These are phyloP conservation scores for Gonocerus acuteangulatus DNA, from an alignment of 2,888 invertebrate genomes.

Conservation along the genomic window DNA sequence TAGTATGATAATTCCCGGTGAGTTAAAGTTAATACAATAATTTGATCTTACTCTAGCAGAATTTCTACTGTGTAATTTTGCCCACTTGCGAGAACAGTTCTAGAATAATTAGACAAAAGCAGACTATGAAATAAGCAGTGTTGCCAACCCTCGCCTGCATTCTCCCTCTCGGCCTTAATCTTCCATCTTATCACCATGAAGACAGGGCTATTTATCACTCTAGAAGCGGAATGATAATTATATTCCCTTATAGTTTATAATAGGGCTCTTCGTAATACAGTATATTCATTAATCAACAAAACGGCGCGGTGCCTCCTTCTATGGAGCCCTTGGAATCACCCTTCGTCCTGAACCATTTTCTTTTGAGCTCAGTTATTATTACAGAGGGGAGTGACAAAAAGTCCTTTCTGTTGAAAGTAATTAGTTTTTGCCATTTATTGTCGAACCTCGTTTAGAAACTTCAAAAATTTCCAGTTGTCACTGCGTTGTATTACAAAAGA, in stretches of 20 bases:
- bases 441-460: background rate
- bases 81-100: no score
- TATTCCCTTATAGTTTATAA: conserved; percentile 17
- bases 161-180: no score
- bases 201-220: conserved; percentile 6
- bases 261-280: conserved; percentile 8
- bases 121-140: no score
- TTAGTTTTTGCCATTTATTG: conserved; percentile 15
- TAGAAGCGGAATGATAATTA: conserved; percentile 12
- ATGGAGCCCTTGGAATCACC: background rate
- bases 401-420: conserved; percentile 15
- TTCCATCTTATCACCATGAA: background rate
- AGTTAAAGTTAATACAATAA: no score
- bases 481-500: no score
- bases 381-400: conserved; percentile 7
- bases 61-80: no score
- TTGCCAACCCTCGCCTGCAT: no score
- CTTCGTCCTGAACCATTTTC: conserved; percentile 7
- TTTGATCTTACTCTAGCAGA: no score
- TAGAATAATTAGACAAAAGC: no score
- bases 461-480: no score
- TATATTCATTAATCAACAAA: background rate
- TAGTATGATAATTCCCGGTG: no score
- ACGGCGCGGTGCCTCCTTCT: no score
- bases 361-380: conserved; percentile 18